Evolutionary conservation across 53 echinoderm and acorn worm species (phyloP).

Genomic region (Echinarachnius parma): DNA sequence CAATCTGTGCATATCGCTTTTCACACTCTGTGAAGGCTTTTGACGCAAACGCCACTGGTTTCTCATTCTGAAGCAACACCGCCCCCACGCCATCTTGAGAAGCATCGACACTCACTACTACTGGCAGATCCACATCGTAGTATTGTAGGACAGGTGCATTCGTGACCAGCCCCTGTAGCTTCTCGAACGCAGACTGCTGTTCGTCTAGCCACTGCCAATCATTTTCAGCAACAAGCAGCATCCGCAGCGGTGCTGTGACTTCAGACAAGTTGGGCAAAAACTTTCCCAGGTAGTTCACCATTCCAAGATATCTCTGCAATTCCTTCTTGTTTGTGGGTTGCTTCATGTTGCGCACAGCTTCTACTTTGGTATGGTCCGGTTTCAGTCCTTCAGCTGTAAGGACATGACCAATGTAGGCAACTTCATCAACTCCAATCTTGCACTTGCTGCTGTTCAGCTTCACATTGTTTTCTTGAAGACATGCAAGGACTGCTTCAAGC

Average conservation of each 20-base stretch:
- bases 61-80: conserved; percentile 12
- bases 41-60: conserved; percentile 32
- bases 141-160: conserved; percentile 24
- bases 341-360: conserved; percentile 52
- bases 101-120: conserved; percentile 32
- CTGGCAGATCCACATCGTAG: conserved; percentile 10
- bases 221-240: conserved; percentile 13
- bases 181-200: neutral
- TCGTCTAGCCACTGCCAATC: conserved; percentile 21
- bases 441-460: conserved; percentile 39
- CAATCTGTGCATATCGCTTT: conserved; percentile 35
- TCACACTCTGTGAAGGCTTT: conserved; percentile 15
- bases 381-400: conserved; percentile 50
- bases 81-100: conserved; percentile 21
- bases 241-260: conserved; percentile 29
- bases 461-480: conserved; percentile 25
- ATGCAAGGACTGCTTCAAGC: conserved; percentile 14
- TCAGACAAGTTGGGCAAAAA: conserved; percentile 57
- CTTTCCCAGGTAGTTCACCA: conserved; percentile 58
- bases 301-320: conserved; percentile 52
- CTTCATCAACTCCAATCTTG: conserved; percentile 22
- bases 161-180: conserved; percentile 15
- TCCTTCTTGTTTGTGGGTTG: conserved; percentile 38
- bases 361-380: conserved; percentile 48
- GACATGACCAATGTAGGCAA: too few relatives aligned